phyloP scores from a whole-genome alignment of 2,113 vertebrate genomes.

The Oncorhynchus kisutch region DNA sequence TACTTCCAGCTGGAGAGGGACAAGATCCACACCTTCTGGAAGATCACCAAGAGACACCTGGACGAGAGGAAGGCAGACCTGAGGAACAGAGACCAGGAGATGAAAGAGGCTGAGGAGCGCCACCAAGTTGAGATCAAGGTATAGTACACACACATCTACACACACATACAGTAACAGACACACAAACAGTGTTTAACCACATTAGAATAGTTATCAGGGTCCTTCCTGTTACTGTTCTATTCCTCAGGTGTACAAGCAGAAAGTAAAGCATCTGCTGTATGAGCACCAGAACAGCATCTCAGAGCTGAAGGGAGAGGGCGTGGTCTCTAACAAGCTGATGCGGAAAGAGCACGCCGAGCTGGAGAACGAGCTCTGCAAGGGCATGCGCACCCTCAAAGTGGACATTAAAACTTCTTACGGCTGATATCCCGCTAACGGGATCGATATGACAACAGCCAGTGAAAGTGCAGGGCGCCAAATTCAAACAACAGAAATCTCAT shows the following conservation, averaged over 20 bases:
- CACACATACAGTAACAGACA: neutral
- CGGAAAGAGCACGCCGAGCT: constrained; percentile 77
- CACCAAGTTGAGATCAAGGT: constrained; percentile 92
- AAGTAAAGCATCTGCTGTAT: constrained; percentile 90
- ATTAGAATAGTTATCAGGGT: neutral
- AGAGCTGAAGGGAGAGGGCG: constrained; percentile 76
- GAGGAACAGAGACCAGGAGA: constrained; percentile 79
- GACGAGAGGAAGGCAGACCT: constrained; percentile 82
- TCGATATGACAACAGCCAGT: too few relatives aligned
- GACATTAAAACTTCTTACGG: constrained; percentile 26
- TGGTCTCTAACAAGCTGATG: constrained; percentile 63
- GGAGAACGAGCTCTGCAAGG: constrained; percentile 71
- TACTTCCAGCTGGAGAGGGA: constrained; percentile 91
- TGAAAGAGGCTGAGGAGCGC: constrained; percentile 83
- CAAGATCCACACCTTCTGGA: constrained; percentile 86
- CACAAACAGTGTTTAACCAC: neutral
- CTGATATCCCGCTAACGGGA: too few relatives aligned
- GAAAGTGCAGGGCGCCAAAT: too few relatives aligned
- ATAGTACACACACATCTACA: neutral
- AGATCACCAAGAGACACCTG: constrained; percentile 80
- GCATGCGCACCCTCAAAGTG: constrained; percentile 66
- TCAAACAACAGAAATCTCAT: too few relatives aligned
- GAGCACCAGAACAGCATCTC: constrained; percentile 88
- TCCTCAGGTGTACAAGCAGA: constrained; percentile 86
- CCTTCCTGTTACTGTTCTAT: neutral